These are phyloP conservation scores for Ditylenchus weischeri DNA, from an alignment of 2,888 invertebrate genomes.

Conservation along the genomic window DNA sequence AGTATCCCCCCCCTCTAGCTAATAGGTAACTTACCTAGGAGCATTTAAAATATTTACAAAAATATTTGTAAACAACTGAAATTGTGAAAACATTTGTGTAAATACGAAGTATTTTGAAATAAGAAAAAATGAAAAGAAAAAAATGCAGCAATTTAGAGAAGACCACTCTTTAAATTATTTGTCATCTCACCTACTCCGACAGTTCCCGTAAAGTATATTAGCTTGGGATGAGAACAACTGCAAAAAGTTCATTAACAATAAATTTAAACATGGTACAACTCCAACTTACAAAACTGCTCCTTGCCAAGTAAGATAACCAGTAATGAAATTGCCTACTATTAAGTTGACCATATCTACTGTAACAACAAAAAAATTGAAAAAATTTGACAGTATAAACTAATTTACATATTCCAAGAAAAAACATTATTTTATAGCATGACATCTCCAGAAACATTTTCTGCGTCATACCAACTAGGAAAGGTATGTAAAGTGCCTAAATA, in stretches of 20 bases:
- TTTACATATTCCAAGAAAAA: slow-evolving; percentile 7
- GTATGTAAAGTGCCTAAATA: slow-evolving; percentile 10
- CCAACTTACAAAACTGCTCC: slow-evolving; percentile 2
- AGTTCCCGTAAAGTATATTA: slow-evolving; percentile 1
- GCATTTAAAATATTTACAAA: no score
- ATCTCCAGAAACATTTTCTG: background rate
- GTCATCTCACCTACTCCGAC: background rate
- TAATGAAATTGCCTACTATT: background rate
- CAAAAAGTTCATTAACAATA: background rate
- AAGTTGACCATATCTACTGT: slow-evolving; percentile 5
- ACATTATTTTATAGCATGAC: slow-evolving; percentile 14
- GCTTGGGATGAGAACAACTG: slow-evolving; percentile 9
- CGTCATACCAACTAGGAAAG: slow-evolving; percentile 4
- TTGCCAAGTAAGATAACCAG: slow-evolving; percentile 4
- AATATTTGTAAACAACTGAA: no score
- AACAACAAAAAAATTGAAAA: background rate
- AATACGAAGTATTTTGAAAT: no score
- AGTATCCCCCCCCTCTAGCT: no score
- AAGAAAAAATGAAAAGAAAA: no score
- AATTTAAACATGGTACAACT: no score
- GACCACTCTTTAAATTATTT: no score
- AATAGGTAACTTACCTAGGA: no score
- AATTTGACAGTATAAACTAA: background rate
- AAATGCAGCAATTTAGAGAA: no score
- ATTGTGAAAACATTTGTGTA: no score